Conservation (phyloP, 1,140 invertebrate species). For the Cotesia glomerata region DNA sequence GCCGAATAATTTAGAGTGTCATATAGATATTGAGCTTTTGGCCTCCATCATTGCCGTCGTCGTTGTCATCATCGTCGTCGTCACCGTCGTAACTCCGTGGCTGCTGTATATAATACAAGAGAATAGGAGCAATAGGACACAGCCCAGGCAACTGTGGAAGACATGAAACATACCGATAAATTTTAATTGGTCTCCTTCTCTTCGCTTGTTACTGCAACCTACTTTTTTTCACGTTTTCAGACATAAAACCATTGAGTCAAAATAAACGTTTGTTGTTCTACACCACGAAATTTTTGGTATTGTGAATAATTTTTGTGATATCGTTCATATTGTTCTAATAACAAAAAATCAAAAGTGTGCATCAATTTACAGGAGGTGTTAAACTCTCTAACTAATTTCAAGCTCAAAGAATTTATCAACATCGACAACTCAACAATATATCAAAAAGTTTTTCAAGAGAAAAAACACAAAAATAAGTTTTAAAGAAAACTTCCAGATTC, state of each 20-base stretch:
- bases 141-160: slow-evolving; percentile 55
- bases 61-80: neutral
- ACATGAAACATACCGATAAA: slow-evolving; percentile 62
- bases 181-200: slow-evolving; percentile 44
- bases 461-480: too few species aligned
- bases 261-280: too few species aligned
- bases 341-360: too few species aligned
- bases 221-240: neutral
- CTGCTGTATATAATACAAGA: slow-evolving; percentile 34
- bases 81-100: neutral
- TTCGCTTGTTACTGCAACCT: slow-evolving; percentile 7
- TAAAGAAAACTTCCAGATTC: too few species aligned
- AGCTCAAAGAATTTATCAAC: too few species aligned
- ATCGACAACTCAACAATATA: too few species aligned
- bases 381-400: too few species aligned
- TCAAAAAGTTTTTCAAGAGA: too few species aligned
- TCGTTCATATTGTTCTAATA: too few species aligned
- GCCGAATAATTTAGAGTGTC: slow-evolving; percentile 60
- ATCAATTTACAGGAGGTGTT: too few species aligned
- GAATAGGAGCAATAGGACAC: slow-evolving; percentile 62
- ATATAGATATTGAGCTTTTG: slow-evolving; percentile 60
- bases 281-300: neutral
- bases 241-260: too few species aligned
- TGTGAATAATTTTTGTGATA: too few species aligned
- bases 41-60: slow-evolving; percentile 41